A percentile compares a stretch with the other conserved stretches of the same genome.
Conservation (phyloP, 2,113 vertebrate genomes). For the Perognathus longimembris region DNA sequence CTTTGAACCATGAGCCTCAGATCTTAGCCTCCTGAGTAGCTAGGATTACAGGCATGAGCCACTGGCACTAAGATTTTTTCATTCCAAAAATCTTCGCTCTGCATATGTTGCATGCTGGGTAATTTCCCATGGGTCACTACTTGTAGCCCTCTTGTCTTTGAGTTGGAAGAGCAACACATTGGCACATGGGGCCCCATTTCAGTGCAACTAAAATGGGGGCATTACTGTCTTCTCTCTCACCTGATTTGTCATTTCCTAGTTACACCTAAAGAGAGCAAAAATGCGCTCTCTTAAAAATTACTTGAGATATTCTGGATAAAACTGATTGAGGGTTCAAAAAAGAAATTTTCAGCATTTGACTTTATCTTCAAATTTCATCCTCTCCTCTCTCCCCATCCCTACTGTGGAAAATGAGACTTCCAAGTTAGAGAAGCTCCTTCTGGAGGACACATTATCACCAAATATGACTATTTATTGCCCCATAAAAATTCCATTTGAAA, state of each 20-base stretch:
- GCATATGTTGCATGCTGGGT: fast-evolving
- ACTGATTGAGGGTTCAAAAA: neutral
- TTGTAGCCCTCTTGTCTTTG: neutral
- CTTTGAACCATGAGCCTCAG: no score
- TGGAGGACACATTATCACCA: neutral
- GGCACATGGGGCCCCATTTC: neutral
- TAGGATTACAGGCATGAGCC: no score
- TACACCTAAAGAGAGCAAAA: neutral
- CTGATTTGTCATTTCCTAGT: neutral
- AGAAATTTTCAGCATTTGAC: neutral
- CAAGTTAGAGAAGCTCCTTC: neutral
- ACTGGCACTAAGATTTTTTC: no score
- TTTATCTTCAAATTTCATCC: neutral
- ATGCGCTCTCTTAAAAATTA: neutral
- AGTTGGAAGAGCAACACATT: neutral
- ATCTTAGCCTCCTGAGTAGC: no score
- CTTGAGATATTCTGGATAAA: neutral
- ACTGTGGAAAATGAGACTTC: neutral
- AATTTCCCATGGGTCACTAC: neutral
- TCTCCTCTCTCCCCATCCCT: neutral
- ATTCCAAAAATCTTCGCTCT: neutral
- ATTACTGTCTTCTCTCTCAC: neutral
- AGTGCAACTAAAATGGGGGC: neutral
- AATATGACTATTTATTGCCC: neutral
- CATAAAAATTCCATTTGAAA: neutral